Evolutionary conservation across 1,140 invertebrate genomes (phyloP).

Genomic region (Aphelinus atriplicis): DNA sequence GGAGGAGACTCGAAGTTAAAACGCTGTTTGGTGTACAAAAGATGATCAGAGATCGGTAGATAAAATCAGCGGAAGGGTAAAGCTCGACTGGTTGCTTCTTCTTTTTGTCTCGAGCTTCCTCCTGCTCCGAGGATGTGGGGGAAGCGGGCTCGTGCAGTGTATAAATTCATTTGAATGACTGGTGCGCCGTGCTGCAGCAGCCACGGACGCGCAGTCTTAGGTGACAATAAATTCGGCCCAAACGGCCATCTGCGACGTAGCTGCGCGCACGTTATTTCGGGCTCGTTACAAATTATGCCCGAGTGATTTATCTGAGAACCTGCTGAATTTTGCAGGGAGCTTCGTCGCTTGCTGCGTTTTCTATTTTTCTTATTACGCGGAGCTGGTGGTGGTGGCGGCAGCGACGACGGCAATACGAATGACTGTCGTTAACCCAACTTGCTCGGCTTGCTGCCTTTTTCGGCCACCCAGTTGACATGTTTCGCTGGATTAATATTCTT

Average conservation of each 20-base stretch:
- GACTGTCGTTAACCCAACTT: slow-evolving; percentile 16
- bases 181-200: neutral
- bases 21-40: too few relatives aligned
- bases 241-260: slow-evolving; percentile 46
- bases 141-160: slow-evolving; percentile 5
- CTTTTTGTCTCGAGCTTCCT: slow-evolving; percentile 38
- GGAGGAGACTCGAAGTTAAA: too few relatives aligned
- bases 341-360: neutral
- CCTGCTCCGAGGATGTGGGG: neutral
- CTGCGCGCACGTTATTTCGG: slow-evolving; percentile 45
- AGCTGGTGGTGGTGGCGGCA: too few relatives aligned
- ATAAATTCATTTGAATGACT: slow-evolving; percentile 54
- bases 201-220: slow-evolving; percentile 45
- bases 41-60: neutral
- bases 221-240: slow-evolving; percentile 46
- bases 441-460: neutral
- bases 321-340: slow-evolving; percentile 23
- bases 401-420: slow-evolving; percentile 3
- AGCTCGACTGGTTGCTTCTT: too few relatives aligned
- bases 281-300: slow-evolving; percentile 49
- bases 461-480: neutral
- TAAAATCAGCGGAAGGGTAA: slow-evolving; percentile 37
- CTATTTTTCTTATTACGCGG: slow-evolving; percentile 12
- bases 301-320: slow-evolving; percentile 46
- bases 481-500: slow-evolving; percentile 33